phyloP scores from a whole-genome alignment of 92 coral and sea anemone species.

The Micromussa lordhowensis region DNA sequence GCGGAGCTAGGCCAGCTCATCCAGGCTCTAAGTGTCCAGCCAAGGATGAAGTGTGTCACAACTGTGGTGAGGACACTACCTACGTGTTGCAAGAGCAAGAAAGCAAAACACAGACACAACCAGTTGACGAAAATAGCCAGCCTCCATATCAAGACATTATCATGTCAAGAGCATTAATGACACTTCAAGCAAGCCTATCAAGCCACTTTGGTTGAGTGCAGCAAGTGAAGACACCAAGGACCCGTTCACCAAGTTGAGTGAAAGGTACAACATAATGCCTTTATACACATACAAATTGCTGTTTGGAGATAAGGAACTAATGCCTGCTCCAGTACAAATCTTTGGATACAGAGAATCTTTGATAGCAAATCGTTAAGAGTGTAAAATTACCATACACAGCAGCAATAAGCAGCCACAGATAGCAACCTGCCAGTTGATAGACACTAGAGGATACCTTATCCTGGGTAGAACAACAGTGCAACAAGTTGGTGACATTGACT shows the following conservation, averaged over 20 bases:
- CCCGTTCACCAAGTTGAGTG: conserved; percentile 14
- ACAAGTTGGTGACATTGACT: conserved; percentile 20
- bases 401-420: conserved; percentile 17
- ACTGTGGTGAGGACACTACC: conserved; percentile 16
- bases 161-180: conserved; percentile 15
- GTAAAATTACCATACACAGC: conserved; percentile 14
- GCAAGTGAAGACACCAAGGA: conserved; percentile 33
- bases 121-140: neutral
- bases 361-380: conserved; percentile 8
- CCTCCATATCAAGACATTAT: conserved; percentile 1
- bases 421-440: conserved; percentile 25
- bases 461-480: conserved; percentile 30
- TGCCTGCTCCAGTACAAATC: conserved; percentile 24
- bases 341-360: conserved; percentile 27
- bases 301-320: conserved; percentile 21
- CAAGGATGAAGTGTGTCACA: conserved; percentile 11
- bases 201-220: conserved; percentile 34
- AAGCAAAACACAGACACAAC: neutral
- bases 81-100: conserved; percentile 35
- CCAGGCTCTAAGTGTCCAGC: too few species aligned
- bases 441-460: conserved; percentile 34
- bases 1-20: conserved; percentile 21
- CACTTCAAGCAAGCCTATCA: conserved; percentile 25
- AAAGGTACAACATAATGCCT: conserved; percentile 30
- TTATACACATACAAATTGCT: conserved; percentile 11